Conservation (phyloP, 2,797 vertebrate genomes). For the Melanotaenia parkinsoni region DNA sequence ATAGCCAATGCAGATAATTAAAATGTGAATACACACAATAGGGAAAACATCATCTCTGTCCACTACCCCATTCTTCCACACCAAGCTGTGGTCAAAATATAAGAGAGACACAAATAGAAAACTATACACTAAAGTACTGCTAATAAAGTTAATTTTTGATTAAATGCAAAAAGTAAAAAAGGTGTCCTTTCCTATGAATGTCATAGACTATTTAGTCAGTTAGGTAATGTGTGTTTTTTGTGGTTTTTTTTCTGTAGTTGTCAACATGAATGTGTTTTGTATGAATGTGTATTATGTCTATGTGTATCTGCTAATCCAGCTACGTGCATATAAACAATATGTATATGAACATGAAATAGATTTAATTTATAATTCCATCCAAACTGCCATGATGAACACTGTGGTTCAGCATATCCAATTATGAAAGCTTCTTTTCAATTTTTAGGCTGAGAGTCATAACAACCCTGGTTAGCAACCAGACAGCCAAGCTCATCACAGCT, state of each 20-base stretch:
- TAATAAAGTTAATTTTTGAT: neutral
- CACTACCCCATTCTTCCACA: too few species aligned
- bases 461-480: conserved; percentile 27
- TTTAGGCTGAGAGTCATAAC: conserved; percentile 20
- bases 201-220: too few species aligned
- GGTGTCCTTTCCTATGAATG: too few species aligned
- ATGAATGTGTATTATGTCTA: neutral
- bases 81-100: too few species aligned
- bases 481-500: conserved; percentile 47
- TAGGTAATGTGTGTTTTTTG: too few species aligned
- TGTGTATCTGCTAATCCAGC: neutral
- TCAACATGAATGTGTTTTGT: neutral
- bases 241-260: neutral
- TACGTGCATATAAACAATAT: conserved; percentile 1
- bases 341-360: conserved; percentile 5
- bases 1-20: neutral
- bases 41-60: neutral
- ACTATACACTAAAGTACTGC: neutral
- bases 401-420: conserved; percentile 17
- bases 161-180: too few species aligned
- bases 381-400: neutral
- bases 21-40: neutral
- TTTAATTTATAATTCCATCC: conserved; percentile 11
- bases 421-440: conserved; percentile 36
- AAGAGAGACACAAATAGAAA: neutral